Percentiles rank a stretch among this genome's conserved stretches.
Evolutionary conservation across 2,113 vertebrate species (phyloP).

Genomic region (Paradoxurus hermaphroditus): DNA sequence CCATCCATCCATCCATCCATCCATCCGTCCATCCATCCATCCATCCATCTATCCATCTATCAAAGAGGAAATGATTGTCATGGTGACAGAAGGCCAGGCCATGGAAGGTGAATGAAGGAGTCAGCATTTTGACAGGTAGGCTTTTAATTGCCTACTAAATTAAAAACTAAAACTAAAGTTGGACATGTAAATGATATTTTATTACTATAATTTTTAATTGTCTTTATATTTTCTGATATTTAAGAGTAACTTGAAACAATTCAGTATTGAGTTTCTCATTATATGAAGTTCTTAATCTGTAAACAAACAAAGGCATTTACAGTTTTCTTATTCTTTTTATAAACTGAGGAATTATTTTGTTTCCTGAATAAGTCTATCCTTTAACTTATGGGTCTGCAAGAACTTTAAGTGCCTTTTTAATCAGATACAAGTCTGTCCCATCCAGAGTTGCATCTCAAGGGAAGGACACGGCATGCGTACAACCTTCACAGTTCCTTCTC

Average conservation of each 20-base stretch:
- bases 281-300: not conserved
- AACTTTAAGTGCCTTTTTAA: not conserved
- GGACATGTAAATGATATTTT: not conserved
- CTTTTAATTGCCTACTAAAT: not conserved
- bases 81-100: not conserved
- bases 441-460: not conserved
- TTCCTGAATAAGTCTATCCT: not conserved
- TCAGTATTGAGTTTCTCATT: not conserved
- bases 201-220: constrained; percentile 17
- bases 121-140: not conserved
- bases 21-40: not conserved
- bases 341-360: constrained; percentile 5
- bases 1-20: not conserved
- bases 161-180: not conserved
- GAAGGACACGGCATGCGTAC: not conserved
- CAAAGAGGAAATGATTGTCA: not conserved
- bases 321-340: not conserved
- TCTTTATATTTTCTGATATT: constrained; percentile 32
- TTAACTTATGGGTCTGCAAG: not conserved
- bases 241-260: not conserved
- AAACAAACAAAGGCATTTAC: not conserved
- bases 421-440: not conserved
- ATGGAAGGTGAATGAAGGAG: not conserved
- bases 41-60: not conserved
- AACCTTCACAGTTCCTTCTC: not conserved